Evolutionary conservation across 2,797 vertebrate species (phyloP), one percentile per base, ranked within the genome.

Genomic region (Poliocrania exsul): DNA sequence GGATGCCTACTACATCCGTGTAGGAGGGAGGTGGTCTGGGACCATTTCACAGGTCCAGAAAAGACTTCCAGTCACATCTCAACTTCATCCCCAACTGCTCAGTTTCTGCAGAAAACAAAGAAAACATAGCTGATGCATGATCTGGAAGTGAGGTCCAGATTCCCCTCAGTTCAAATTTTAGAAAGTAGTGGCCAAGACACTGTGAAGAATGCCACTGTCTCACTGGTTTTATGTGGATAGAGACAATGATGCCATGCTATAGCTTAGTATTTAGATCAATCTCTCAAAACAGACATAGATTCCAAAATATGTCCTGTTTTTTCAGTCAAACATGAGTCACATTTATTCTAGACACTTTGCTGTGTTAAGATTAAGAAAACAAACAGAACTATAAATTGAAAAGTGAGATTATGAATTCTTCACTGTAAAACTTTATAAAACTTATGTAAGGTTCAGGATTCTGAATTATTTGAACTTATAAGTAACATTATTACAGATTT

Each of bases 11-110:
- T 9, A 25, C 33, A 24, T 23, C 2, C 2, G 9, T 14, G 1
- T 1, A 25, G 10, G 11, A 81, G 2, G 2, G 9, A 2, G 0
- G 1, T 23, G 18, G 6, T 44, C 33, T 69, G 25, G 4, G 6
- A 77, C 2, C 17, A 44, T 80, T 69, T 61, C 31, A 18, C 7
- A 16, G 10, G 17, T 33, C n/a, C 13, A 46, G 25, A 65, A 75
- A 11, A 6, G 57, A 6, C 19, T 56, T 69, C 17, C 26, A 69
- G 8, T 25, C 16, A 44, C 23, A 40, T 53, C 21, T 69, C 37
- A 54, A 1, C 5, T n/a, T 86, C 31, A 29, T 7, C 15, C 6
- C 2, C 7, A 61, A 1, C 11, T 44, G 9, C n/a, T 64, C 11
- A 18, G 1, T 83, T 88, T 83, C 33, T 56, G 6, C 38, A 31